phyloP scores from a whole-genome alignment of 2,888 invertebrate species.

The Megamerina dolium region DNA sequence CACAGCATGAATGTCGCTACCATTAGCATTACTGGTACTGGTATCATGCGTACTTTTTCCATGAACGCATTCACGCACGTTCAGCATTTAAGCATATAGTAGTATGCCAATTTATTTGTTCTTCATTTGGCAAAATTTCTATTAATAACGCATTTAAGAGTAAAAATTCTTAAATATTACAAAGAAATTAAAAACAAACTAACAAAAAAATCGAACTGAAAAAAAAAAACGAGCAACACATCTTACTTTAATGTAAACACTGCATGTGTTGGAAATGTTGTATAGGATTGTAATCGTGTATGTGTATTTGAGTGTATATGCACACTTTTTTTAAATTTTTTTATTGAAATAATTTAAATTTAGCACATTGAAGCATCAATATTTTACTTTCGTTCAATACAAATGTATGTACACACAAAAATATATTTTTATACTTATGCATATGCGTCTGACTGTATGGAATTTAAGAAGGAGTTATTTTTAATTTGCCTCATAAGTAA shows the following conservation, averaged over 20 bases:
- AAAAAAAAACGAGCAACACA: not conserved
- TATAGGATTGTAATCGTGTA: too few relatives aligned
- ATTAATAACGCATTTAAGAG: slow-evolving; percentile 9
- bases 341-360: slow-evolving; percentile 14
- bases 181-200: not conserved
- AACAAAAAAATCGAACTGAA: not conserved
- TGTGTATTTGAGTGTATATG: not conserved
- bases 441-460: slow-evolving; percentile 25
- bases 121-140: not conserved
- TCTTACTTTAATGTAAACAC: not conserved
- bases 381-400: slow-evolving; percentile 1
- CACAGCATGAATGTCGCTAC: too few relatives aligned
- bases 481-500: slow-evolving; percentile 20
- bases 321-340: not conserved
- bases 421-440: too few relatives aligned
- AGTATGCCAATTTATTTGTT: not conserved
- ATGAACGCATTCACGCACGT: too few relatives aligned
- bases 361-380: slow-evolving; percentile 14
- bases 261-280: slow-evolving; percentile 6
- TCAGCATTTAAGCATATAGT: not conserved
- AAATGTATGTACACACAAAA: slow-evolving; percentile 2
- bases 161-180: slow-evolving; percentile 4
- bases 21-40: too few relatives aligned
- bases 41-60: too few relatives aligned
- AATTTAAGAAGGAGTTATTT: slow-evolving; percentile 39